Evolutionary conservation across 2,888 invertebrate genomes (phyloP), one percentile per base, ranked within the genome.

Genomic region (Leptinotarsa peninsularis): DNA sequence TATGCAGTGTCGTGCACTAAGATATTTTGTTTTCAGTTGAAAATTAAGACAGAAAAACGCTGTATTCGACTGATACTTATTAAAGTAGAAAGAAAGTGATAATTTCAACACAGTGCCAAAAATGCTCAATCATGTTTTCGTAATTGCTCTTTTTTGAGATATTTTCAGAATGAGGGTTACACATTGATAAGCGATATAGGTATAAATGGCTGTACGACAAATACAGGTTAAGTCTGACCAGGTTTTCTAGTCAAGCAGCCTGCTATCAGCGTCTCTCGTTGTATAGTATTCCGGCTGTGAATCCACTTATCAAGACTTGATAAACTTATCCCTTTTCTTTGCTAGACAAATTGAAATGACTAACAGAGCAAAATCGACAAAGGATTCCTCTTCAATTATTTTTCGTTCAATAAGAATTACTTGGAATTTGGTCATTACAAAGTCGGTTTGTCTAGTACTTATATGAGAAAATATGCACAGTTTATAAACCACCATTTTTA

Each of bases 161-260:
- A 49, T 67, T 68, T 71, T 72, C 69, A 56, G 33, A 77, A 77
- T 71, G 71, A 68, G 33, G 63, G 71, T 73, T 71, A 17, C 63
- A 77, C 66, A n/a, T 54, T 71, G 67, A 76, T 56, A 71, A 63
- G 56, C 33, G 66, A 54, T 27, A 72, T 56, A 52, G 43, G 21
- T 60, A 72, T 69, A 76, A 73, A 76, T 73, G 82, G 82, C 82
- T 83, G 82, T 82, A 81, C 74, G 79, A 79, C 79, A 79, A 74
- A 77, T 78, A 77, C 73, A 78, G 69, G 75, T 77, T 73, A 78
- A 79, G 78, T 80, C 79, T 79, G 82, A 82, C 82, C 82, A 82
- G 83, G 80, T 81, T 82, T 83, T 85, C 85, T 85, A 85, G 85
- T 85, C 84, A 84, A 82, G 74, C 84, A 85, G 84, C 84, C 84